Conservation (phyloP, 1,140 invertebrate genomes). For the Teleogryllus occipitalis region DNA sequence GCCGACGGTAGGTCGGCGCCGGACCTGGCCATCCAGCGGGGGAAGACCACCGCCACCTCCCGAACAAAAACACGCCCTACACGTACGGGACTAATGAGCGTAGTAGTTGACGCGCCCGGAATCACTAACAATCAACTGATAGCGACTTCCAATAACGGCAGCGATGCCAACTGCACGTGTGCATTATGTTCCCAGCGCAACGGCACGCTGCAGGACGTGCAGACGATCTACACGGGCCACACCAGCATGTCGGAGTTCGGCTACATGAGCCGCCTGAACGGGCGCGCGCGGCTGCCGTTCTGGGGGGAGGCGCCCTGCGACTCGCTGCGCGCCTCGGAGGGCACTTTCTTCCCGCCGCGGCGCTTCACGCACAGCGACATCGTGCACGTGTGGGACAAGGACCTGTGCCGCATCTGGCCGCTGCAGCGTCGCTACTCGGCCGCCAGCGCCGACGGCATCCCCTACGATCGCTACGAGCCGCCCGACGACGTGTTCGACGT, state of each 20-base stretch:
- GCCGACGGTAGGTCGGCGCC: no score
- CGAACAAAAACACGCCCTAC: no score
- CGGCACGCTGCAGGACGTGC: constrained; percentile 65
- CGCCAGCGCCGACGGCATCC: constrained; percentile 57
- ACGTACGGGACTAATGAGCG: no score
- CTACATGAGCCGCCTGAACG: constrained; percentile 65
- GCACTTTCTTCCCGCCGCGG: constrained; percentile 71
- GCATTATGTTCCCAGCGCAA: constrained; percentile 52
- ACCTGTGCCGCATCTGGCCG: constrained; percentile 70
- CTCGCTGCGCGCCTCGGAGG: constrained; percentile 71
- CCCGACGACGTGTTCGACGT: constrained; percentile 59
- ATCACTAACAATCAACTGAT: no score
- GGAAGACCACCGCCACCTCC: no score
- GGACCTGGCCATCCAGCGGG: no score
- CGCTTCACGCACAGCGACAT: constrained; percentile 61
- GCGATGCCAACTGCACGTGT: no score
- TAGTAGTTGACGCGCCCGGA: no score
- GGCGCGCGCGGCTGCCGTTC: constrained; percentile 61
- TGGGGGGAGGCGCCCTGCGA: constrained; percentile 72
- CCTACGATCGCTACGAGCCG: constrained; percentile 62
- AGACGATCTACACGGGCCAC: constrained; percentile 70
- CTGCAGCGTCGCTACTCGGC: constrained; percentile 47
- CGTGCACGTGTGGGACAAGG: constrained; percentile 75
- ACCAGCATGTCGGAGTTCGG: constrained; percentile 69
- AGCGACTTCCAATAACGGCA: no score